A percentile compares a stretch with the other conserved stretches of the same genome.
phyloP scores from a whole-genome alignment of 2,888 invertebrate species.

The Dioctria rufipes region DNA sequence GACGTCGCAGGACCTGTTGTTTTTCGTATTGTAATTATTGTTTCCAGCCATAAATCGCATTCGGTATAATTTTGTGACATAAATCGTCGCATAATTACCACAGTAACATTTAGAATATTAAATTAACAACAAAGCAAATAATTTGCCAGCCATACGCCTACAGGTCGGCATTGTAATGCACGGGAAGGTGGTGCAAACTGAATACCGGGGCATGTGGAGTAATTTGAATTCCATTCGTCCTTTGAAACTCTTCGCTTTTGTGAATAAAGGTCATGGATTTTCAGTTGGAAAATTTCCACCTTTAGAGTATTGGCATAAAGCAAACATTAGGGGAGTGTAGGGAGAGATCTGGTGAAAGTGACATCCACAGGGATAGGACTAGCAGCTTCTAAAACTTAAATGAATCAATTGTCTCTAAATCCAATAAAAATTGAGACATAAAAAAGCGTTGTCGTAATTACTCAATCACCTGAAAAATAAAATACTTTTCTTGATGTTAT shows the following conservation, averaged over 20 bases:
- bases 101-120: slow-evolving; percentile 46
- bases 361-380: no score
- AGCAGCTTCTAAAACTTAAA: no score
- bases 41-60: slow-evolving; percentile 39
- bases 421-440: no score
- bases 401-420: no score
- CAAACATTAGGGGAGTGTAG: no score
- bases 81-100: slow-evolving; percentile 51
- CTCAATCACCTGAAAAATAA: no score
- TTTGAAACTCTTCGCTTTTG: neutral
- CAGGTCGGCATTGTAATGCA: slow-evolving; percentile 10
- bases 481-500: no score
- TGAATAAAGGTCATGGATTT: slow-evolving; percentile 13
- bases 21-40: slow-evolving; percentile 47
- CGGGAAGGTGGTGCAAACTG: neutral
- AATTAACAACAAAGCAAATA: slow-evolving; percentile 35
- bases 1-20: slow-evolving; percentile 43
- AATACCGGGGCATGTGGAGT: neutral
- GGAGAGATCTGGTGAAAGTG: no score
- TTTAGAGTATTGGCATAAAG: no score
- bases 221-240: neutral
- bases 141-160: neutral
- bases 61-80: slow-evolving; percentile 48
- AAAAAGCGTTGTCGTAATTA: no score
- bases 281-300: neutral